Evolutionary conservation across 2,113 vertebrate genomes (phyloP).

Genomic region (Pongo pygmaeus): DNA sequence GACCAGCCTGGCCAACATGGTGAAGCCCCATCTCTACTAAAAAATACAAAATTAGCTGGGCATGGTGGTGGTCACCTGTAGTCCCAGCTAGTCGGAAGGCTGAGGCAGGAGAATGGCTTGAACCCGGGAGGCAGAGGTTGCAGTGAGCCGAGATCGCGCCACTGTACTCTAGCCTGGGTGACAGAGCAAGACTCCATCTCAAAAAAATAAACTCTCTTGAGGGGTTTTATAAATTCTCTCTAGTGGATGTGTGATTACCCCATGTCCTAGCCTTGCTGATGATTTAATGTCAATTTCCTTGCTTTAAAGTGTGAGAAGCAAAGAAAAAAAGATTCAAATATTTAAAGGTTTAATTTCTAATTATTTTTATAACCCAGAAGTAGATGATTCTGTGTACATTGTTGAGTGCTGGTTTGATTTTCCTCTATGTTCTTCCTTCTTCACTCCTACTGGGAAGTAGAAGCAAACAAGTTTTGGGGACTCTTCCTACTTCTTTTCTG

Average conservation of each 20-base stretch:
- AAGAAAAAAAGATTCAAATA: background rate
- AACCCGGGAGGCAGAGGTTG: no score
- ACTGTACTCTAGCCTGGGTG: no score
- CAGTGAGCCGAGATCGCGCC: no score
- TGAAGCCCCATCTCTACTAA: no score
- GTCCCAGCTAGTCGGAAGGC: no score
- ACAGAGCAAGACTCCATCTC: no score
- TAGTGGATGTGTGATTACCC: background rate
- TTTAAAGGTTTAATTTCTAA: background rate
- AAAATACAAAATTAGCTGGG: no score
- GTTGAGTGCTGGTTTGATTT: background rate
- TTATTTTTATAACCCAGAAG: background rate
- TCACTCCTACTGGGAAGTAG: background rate
- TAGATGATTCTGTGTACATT: background rate
- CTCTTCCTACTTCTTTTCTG: background rate
- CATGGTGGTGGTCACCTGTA: no score
- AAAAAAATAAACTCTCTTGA: background rate
- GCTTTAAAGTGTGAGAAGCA: background rate
- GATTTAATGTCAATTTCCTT: no score
- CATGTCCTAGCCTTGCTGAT: background rate
- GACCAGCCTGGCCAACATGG: no score
- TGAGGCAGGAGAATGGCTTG: no score
- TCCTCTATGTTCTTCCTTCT: background rate
- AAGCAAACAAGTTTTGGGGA: background rate
- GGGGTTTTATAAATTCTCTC: background rate